Evolutionary conservation across 2,888 invertebrate genomes (phyloP).

Genomic region (Steinernema carpocapsae): DNA sequence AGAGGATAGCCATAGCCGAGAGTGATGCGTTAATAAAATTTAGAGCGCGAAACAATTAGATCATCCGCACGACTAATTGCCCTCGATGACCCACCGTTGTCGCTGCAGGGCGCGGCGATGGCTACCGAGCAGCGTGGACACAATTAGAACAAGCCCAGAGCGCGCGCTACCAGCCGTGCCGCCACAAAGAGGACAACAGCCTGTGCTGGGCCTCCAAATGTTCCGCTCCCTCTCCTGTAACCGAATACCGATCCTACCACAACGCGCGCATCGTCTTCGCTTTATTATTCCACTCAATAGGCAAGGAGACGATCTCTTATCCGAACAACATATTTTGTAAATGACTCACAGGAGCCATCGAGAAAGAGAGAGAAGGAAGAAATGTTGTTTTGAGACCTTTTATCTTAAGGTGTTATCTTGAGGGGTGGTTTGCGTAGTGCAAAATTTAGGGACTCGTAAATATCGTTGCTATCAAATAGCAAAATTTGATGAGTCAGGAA

Average conservation of each 20-base stretch:
- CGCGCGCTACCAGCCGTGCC: constrained; percentile 28
- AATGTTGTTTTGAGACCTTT: not conserved
- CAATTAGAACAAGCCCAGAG: constrained; percentile 1
- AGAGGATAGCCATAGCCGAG: constrained; percentile 11
- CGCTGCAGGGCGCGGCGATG: not conserved
- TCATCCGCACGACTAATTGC: constrained; percentile 25
- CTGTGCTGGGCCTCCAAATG: constrained; percentile 19
- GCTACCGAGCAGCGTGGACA: constrained; percentile 15
- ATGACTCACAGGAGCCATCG: constrained; percentile 10
- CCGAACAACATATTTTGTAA: constrained; percentile 6
- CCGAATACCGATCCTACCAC: constrained; percentile 21
- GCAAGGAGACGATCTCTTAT: not conserved
- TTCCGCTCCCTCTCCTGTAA: constrained; percentile 20
- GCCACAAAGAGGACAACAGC: constrained; percentile 4
- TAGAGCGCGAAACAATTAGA: constrained; percentile 28
- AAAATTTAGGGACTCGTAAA: no score
- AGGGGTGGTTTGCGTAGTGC: no score
- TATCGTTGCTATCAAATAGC: no score
- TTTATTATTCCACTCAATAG: constrained; percentile 20
- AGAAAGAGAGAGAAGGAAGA: no score
- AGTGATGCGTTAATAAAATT: constrained; percentile 33
- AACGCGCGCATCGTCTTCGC: not conserved
- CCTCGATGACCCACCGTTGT: not conserved
- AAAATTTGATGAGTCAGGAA: no score
- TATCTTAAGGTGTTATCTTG: not conserved